Base-by-base conservation (phyloP, 1,140 invertebrate genomes). In the Megalonaias nervosa region DNA sequence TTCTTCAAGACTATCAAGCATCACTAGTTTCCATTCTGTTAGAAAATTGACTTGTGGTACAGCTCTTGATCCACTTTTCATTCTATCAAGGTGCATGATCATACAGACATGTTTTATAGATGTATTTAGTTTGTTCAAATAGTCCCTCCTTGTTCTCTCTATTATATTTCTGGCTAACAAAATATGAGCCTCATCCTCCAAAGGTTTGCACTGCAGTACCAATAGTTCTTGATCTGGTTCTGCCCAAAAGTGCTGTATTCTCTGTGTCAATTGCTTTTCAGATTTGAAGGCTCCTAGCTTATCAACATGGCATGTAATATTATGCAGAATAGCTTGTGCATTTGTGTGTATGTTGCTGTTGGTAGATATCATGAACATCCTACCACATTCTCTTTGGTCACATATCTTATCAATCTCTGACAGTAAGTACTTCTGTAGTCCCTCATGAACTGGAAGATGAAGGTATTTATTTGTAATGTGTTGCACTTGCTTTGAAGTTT, bases 281-380 rank as follows among this genome's bases (percentile, higher is more conserved):
- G 84, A 84, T 75, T 81, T 82, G 23, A 85, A 85, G 15, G 77
- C 69, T 21, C 76, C 69, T 12, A 85, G 19, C 61, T 78, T 84
- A 60, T 81, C 78, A 23, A 60, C 60, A 15, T 77, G 74, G 12
- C 68, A 71, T 17, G n/a, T 23, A 5, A 61, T n/a, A 57, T 15
- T 57, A 56, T 65, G 23, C 14, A 76, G 16, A 38, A 67, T 68
- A 15, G 31, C 14, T 2, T 59, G 17, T 17, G 81, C 66, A 26
- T 75, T 67, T 13, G 56, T 61, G 64, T 82, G 72, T 26, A 79
- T 76, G 56, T 79, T 81, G 26, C 73, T 79, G 48, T 76, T 74
- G 16, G 82, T 85, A 61, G 81, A 81, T 17, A 79, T 56, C 15
- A 82, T 58, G 14, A 72, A 65, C 65, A 83, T 68, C 13, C 48